phyloP scores from a whole-genome alignment of 2,888 invertebrate genomes.

The Oligia fasciuncula region DNA sequence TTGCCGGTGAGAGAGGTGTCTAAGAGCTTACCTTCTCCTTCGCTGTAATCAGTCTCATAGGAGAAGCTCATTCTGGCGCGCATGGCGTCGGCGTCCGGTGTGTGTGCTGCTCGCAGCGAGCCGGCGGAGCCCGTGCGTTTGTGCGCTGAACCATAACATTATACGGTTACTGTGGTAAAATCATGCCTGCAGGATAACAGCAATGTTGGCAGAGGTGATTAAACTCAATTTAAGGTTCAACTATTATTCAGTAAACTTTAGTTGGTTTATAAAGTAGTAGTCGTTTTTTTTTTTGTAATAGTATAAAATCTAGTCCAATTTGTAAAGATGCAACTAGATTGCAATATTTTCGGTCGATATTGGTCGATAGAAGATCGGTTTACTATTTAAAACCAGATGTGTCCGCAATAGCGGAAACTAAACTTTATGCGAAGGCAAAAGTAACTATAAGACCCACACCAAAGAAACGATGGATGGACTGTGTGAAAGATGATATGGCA shows the following conservation, averaged over 20 bases:
- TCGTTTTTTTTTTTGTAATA: background rate
- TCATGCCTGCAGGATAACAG: background rate
- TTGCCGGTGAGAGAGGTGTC: background rate
- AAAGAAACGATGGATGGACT: background rate
- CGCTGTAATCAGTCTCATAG: conserved; percentile 79
- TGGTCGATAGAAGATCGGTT: background rate
- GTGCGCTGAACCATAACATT: conserved; percentile 89
- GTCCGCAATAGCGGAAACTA: background rate
- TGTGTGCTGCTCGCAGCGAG: conserved; percentile 78
- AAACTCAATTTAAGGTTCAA: background rate
- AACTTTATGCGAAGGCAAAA: background rate
- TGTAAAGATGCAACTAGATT: background rate
- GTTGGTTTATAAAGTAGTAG: background rate
- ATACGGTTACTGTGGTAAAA: background rate
- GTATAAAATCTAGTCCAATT: background rate
- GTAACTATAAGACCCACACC: too few species aligned
- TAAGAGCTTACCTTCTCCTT: conserved; percentile 82
- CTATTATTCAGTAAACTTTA: background rate
- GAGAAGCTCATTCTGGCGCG: conserved; percentile 86
- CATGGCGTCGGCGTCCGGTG: conserved; percentile 70
- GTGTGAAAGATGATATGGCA: background rate
- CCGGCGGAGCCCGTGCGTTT: conserved; percentile 95
- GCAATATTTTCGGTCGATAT: background rate
- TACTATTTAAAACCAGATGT: too few species aligned
- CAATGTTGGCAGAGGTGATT: background rate